Base-by-base conservation (phyloP, 2,113 vertebrate genomes). In the Regulus satrapa region DNA sequence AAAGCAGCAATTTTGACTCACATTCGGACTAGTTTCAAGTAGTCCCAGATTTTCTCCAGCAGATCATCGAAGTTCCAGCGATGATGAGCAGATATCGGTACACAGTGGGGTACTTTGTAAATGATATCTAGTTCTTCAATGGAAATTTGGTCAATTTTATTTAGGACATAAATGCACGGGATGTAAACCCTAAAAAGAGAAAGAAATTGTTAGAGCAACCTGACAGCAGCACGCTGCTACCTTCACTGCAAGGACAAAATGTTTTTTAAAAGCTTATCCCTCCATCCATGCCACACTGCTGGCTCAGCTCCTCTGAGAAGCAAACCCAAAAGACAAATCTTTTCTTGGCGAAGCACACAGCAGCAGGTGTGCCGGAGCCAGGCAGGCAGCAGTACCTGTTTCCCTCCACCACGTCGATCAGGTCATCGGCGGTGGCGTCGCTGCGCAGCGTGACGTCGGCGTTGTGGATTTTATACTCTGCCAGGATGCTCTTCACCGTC, bases 11-110 rank as follows among this genome's bases (percentile, higher is more conserved):
- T 1, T 62, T 6, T 25, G 34, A 97, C 99, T 98, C 97, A 99
- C 99, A 99, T 99, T 95, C 99, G 98, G 85, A 99, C 99, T 46
- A 99, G 98, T 87, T 98, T 97, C 63, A 99, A 97, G 94, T 99
- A 99, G 96, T 99, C 99, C 99, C 99, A 99, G 80, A 99, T 98
- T 95, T 92, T 99, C 97, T 99, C 99, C 94, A 99, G 97, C 36
- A 99, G 97, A 95, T 99, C 99, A 52, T 99, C 99, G n/a, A 99
- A 99, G 97, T 99, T 99, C 99, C 99, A 99, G 96, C 99, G 99
- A 95, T 99, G 99, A 97, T 99, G 99, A 69, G 99, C 99, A 19
- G 99, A 99, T 96, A 99, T 99, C 7, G 99, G 99, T 5, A 99
- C 99, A n/a, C 99, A 99, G 97, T 99, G 99, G 43, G 99, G 99